These are phyloP conservation scores for Lithodes maja DNA, from an alignment of 2,888 invertebrate genomes.

Conservation along the genomic window DNA sequence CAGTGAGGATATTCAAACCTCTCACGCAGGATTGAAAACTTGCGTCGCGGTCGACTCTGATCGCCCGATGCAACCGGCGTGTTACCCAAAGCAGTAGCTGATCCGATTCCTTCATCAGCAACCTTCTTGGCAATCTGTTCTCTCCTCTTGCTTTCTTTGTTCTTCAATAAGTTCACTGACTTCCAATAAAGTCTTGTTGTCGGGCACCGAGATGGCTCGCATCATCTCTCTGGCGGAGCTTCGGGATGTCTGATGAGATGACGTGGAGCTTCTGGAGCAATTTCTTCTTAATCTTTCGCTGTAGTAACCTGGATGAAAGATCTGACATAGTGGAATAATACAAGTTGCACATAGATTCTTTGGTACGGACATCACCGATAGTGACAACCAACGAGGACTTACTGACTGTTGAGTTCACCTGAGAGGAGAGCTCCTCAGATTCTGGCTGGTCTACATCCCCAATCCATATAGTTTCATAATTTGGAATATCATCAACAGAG, in stretches of 20 bases:
- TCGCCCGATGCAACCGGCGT: constrained; percentile 34
- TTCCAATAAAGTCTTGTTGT: constrained; percentile 54
- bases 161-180: constrained; percentile 60
- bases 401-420: constrained; percentile 34
- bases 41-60: constrained; percentile 41
- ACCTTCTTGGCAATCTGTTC: constrained; percentile 1
- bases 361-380: constrained; percentile 61
- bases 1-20: constrained; percentile 60
- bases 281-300: constrained; percentile 63
- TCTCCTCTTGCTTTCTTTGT: constrained; percentile 29
- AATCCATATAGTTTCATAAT: constrained; percentile 70
- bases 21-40: constrained; percentile 61
- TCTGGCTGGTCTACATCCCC: constrained; percentile 52
- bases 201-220: constrained; percentile 58
- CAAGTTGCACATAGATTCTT: constrained; percentile 67
- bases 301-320: constrained; percentile 63
- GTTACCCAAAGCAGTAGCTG: neutral
- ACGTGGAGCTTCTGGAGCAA: constrained; percentile 44
- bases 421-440: constrained; percentile 24
- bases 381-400: constrained; percentile 60
- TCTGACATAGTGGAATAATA: constrained; percentile 69
- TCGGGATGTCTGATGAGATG: constrained; percentile 35
- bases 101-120: neutral
- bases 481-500: constrained; percentile 59
- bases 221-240: constrained; percentile 49